Percentiles rank a stretch among this genome's conserved stretches.
Conservation (phyloP, 2,888 invertebrate species). For the Stramonita haemastoma region DNA sequence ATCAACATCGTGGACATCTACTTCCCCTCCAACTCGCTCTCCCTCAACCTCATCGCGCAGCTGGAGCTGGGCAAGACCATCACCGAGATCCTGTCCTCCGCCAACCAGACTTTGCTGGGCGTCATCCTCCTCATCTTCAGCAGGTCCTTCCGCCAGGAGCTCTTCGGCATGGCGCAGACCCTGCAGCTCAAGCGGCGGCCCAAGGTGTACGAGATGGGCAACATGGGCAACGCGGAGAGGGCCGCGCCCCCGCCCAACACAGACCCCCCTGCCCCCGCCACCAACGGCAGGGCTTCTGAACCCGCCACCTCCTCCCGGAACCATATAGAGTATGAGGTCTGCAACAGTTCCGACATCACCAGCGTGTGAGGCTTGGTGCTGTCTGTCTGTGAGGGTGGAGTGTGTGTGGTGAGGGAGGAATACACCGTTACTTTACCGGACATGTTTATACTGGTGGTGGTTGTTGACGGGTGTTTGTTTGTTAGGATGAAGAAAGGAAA, state of each 20-base stretch:
- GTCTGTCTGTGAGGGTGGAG: not conserved
- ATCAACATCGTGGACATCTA: slow-evolving; percentile 55
- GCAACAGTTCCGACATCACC: slow-evolving; percentile 48
- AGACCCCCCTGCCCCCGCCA: not conserved
- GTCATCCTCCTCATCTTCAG: slow-evolving; percentile 49
- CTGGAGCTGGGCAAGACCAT: slow-evolving; percentile 54
- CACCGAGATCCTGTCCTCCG: slow-evolving; percentile 48
- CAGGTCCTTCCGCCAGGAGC: slow-evolving; percentile 46
- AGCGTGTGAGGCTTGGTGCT: not conserved
- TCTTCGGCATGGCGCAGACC: slow-evolving; percentile 42
- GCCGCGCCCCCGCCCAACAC: not conserved
- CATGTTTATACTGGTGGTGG: not conserved
- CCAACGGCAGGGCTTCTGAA: not conserved
- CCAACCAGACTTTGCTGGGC: slow-evolving; percentile 51
- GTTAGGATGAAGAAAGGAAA: not conserved
- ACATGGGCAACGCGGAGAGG: slow-evolving; percentile 35
- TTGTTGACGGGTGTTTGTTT: not conserved
- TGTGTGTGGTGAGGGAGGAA: not conserved
- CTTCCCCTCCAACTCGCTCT: slow-evolving; percentile 49
- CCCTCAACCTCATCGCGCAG: slow-evolving; percentile 47
- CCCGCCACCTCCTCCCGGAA: slow-evolving; percentile 38
- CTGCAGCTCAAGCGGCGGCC: slow-evolving; percentile 46
- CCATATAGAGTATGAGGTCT: slow-evolving; percentile 52
- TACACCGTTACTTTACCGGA: not conserved
- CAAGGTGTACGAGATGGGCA: slow-evolving; percentile 53